A percentile compares a stretch with the other conserved stretches of the same genome.
These are phyloP conservation scores for Platysteira castanea DNA, from an alignment of 2,113 vertebrate species.

Conservation along the genomic window DNA sequence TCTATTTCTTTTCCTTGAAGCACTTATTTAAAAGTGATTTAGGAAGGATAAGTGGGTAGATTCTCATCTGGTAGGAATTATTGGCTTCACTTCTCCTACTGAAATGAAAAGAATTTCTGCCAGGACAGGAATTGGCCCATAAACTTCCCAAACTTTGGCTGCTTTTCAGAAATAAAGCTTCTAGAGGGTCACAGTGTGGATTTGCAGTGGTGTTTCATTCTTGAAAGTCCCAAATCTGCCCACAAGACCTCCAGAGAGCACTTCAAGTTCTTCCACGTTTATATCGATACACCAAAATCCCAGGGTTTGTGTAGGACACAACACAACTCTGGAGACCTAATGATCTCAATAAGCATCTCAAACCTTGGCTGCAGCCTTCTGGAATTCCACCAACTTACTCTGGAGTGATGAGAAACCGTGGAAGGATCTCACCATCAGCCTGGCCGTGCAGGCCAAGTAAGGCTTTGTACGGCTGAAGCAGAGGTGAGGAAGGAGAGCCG, in stretches of 20 bases:
- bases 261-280: neutral
- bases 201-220: neutral
- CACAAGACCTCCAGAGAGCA: neutral
- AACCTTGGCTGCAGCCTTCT: neutral
- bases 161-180: neutral
- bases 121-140: neutral
- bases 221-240: neutral
- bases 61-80: neutral
- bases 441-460: neutral
- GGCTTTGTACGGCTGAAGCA: neutral
- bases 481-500: neutral
- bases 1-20: neutral
- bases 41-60: neutral
- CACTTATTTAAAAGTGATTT: neutral
- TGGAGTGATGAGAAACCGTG: rapidly evolving
- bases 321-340: neutral
- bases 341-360: neutral
- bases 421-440: neutral
- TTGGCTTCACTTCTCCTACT: neutral
- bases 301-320: neutral
- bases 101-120: neutral
- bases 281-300: neutral
- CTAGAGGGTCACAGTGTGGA: neutral
- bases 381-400: neutral
- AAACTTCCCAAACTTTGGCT: neutral